Percentiles rank a stretch among this genome's conserved stretches.
Evolutionary conservation across 2,888 invertebrate genomes (phyloP).

Genomic region (Nymphalis polychloros): DNA sequence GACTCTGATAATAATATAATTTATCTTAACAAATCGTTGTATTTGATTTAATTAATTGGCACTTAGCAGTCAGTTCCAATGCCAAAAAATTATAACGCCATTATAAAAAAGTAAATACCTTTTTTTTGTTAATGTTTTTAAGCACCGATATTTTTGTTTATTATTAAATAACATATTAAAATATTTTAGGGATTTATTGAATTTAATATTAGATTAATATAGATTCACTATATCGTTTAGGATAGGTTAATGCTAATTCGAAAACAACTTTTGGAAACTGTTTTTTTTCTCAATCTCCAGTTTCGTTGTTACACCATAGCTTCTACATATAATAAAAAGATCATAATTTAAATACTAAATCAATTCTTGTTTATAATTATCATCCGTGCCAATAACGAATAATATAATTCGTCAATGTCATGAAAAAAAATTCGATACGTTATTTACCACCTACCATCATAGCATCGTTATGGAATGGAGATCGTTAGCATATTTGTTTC

Average conservation of each 20-base stretch:
- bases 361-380: not conserved
- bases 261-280: no score
- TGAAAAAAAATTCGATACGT: not conserved
- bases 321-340: not conserved
- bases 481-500: not conserved
- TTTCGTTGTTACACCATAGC: not conserved
- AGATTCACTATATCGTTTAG: no score
- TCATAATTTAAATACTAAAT: not conserved
- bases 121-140: not conserved
- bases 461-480: not conserved
- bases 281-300: no score
- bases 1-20: no score
- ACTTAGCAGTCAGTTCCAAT: not conserved
- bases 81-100: slow-evolving; percentile 3
- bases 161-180: no score
- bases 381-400: not conserved
- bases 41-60: not conserved
- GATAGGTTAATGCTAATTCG: no score
- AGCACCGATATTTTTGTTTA: not conserved
- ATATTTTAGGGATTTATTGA: no score
- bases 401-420: slow-evolving; percentile 3
- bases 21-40: no score
- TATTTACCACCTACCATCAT: not conserved
- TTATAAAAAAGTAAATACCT: not conserved
- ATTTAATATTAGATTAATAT: no score